phyloP scores from a whole-genome alignment of 2,888 invertebrate species.

The Drosophila algonquin region DNA sequence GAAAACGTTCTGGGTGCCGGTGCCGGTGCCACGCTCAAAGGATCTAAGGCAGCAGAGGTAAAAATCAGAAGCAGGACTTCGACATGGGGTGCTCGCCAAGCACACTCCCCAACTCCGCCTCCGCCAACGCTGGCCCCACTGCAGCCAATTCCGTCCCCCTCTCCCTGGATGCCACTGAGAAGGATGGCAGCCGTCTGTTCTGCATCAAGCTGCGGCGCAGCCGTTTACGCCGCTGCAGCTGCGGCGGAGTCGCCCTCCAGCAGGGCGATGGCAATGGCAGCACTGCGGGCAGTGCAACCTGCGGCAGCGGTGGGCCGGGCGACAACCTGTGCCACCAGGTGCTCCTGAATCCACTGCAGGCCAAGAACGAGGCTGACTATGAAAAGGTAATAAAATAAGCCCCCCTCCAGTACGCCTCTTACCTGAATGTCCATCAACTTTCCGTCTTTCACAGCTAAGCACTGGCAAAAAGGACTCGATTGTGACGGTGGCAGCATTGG shows the following conservation, averaged over 20 bases:
- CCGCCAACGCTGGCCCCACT: slow-evolving; percentile 25
- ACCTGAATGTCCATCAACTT: not conserved
- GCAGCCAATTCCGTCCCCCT: slow-evolving; percentile 41
- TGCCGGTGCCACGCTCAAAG: not conserved
- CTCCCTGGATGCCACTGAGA: slow-evolving; percentile 71
- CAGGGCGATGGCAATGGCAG: slow-evolving; percentile 78
- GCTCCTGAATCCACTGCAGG: slow-evolving; percentile 81
- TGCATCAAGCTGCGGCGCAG: slow-evolving; percentile 81
- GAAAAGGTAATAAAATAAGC: slow-evolving; percentile 80
- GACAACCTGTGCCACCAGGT: slow-evolving; percentile 82
- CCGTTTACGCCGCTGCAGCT: slow-evolving; percentile 78
- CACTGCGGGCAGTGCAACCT: slow-evolving; percentile 65
- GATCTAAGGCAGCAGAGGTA: slow-evolving; percentile 16
- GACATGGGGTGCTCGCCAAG: slow-evolving; percentile 80
- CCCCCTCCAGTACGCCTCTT: slow-evolving; percentile 15
- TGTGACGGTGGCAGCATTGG: slow-evolving; percentile 83
- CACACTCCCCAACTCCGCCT: slow-evolving; percentile 58
- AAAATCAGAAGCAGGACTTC: slow-evolving; percentile 49
- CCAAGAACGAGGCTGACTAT: slow-evolving; percentile 82
- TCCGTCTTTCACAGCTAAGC: slow-evolving; percentile 72
- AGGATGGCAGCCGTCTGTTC: slow-evolving; percentile 81
- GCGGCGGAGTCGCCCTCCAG: slow-evolving; percentile 71
- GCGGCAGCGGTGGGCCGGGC: slow-evolving; percentile 45
- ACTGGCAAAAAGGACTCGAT: slow-evolving; percentile 84
- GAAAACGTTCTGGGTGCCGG: slow-evolving; percentile 4